phyloP scores from a whole-genome alignment of 2,797 vertebrate species.

The Sebastes diploproa region DNA sequence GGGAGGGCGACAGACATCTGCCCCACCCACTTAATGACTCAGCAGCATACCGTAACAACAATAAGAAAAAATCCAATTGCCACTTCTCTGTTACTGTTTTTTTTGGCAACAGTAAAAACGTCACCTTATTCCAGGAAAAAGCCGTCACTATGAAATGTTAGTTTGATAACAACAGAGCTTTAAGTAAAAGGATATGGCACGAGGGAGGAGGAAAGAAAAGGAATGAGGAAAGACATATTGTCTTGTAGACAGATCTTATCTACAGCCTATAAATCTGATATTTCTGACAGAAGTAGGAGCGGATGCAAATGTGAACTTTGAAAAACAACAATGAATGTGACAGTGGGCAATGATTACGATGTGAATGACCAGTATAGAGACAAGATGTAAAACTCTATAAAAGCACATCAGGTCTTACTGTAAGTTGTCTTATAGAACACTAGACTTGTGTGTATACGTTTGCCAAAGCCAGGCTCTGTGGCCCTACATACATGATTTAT shows the following conservation, averaged over 20 bases:
- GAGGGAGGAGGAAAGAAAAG: not conserved
- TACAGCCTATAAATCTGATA: not conserved
- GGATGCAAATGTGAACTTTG: too few species aligned
- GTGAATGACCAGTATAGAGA: not conserved
- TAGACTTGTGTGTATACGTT: not conserved
- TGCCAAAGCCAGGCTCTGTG: not conserved
- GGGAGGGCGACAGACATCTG: constrained; percentile 9
- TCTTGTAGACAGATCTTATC: not conserved
- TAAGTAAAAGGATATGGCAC: not conserved
- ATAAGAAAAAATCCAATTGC: not conserved
- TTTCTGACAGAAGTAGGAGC: not conserved
- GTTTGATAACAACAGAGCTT: not conserved
- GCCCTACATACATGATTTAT: not conserved
- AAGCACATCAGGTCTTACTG: not conserved
- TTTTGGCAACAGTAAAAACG: constrained; percentile 14
- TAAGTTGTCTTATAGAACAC: not conserved
- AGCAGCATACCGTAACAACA: constrained; percentile 18
- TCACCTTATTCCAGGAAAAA: not conserved
- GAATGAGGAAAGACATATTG: not conserved
- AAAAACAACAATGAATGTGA: not conserved
- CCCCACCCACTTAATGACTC: constrained; percentile 40
- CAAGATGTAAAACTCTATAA: not conserved
- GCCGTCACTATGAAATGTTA: not conserved
- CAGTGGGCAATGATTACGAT: rapidly evolving
- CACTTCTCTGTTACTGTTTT: not conserved